Evolutionary conservation across 2,888 invertebrate species (phyloP), one percentile per base, ranked within the genome.

Genomic region (Tipula confusa): DNA sequence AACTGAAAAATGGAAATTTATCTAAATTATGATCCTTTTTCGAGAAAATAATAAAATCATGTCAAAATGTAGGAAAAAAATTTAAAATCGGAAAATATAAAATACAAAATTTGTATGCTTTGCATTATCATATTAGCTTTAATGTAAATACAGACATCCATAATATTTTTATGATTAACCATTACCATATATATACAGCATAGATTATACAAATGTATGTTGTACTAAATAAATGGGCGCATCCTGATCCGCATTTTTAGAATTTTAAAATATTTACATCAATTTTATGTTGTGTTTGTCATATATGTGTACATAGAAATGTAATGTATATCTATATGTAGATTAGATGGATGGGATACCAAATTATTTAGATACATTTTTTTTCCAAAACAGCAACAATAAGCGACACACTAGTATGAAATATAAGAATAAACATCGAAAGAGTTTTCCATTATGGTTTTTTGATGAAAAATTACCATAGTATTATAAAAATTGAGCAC

Each of bases 111-210:
- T 18, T 64, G 4, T 64, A 64, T 64, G 64, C n/a, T 64, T 64
- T 64, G 24, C 64, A 64, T 64, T 64, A 64, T 64, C 64, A 64
- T 64, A 64, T 64, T 64, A 64, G 64, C 64, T 64, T 64, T 18
- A 24, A 64, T 64, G 24, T 64, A 24, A 24, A 64, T 64, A 24
- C 11, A 64, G 64, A 64, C 64, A 64, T 24, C 64, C 64, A 64
- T 64, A 64, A 64, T 64, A 64, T 64, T 64, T 64, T 64, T 64
- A 64, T 64, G 64, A 64, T 64, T 64, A 64, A 64, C 24, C 64
- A 64, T 64, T 64, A 64, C 64, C 64, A 64, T 38, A 31, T 38
- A 38, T 13, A 38, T 38, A 31, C n/a, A n/a, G n/a, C n/a, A n/a
- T n/a, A 33, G 33, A 33, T 33, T 64, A 38, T 38, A 38, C n/a